Conservation (phyloP, 2,888 invertebrate species). For the Noctua pronuba region DNA sequence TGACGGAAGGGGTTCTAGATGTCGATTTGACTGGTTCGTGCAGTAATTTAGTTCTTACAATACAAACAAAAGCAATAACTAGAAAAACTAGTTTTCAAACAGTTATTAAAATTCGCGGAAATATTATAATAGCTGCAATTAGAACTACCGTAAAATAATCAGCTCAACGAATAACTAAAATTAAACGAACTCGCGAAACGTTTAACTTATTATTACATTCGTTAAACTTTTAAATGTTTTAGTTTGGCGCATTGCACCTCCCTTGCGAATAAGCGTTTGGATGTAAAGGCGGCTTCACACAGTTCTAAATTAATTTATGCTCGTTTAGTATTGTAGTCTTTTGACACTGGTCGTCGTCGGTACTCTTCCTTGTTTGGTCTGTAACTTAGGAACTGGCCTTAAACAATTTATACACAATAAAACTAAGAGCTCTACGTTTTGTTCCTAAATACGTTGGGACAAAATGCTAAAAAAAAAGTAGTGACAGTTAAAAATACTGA, state of each 20-base stretch:
- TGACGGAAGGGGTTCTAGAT: no score
- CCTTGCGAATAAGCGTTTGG: conserved; percentile 24
- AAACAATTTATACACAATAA: neutral
- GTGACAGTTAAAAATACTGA: neutral
- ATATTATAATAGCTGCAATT: conserved; percentile 35
- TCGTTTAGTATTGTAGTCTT: neutral
- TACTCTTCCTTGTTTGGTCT: neutral
- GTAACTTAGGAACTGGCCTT: neutral
- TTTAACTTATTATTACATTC: conserved; percentile 28
- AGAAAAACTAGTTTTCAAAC: conserved; percentile 1
- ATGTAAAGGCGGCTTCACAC: conserved; percentile 27
- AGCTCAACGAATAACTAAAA: conserved; percentile 25
- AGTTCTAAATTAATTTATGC: neutral
- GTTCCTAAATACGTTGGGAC: neutral
- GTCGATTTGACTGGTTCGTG: no score
- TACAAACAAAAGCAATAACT: neutral
- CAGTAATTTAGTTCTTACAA: neutral
- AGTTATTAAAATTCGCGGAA: conserved; percentile 14
- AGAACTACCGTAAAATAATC: conserved; percentile 34
- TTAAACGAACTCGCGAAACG: conserved; percentile 18
- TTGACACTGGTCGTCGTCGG: neutral
- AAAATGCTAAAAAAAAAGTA: neutral
- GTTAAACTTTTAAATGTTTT: conserved; percentile 55
- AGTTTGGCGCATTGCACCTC: conserved; percentile 60
- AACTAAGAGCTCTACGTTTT: neutral